These are phyloP conservation scores for Mirza zaza DNA, from an alignment of 2,113 vertebrate genomes.

Conservation along the genomic window DNA sequence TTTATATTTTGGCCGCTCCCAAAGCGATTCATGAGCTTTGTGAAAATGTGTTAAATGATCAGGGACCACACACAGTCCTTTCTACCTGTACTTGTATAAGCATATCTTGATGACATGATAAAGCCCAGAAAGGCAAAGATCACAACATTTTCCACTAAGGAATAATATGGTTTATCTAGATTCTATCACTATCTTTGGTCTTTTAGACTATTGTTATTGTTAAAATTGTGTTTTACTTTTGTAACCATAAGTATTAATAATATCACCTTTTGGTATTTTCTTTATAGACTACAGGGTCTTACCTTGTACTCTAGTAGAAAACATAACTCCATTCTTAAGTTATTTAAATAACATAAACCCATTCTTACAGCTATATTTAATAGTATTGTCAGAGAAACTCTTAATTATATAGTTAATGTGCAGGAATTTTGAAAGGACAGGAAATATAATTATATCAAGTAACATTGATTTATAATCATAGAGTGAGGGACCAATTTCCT, in stretches of 20 bases:
- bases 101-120: not conserved
- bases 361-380: not conserved
- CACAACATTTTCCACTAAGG: not conserved
- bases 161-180: not conserved
- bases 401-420: not conserved
- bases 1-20: not conserved
- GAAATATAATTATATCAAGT: conserved; percentile 12
- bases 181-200: not conserved
- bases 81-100: not conserved
- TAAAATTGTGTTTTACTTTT: conserved; percentile 26
- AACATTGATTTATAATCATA: conserved; percentile 27
- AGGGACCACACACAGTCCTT: not conserved
- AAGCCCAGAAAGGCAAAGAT: conserved; percentile 5
- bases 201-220: not conserved
- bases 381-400: conserved; percentile 4
- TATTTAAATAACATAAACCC: conserved; percentile 28
- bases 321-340: conserved; percentile 7
- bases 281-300: not conserved
- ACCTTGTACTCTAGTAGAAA: not conserved
- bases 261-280: not conserved
- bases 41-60: not conserved
- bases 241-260: not conserved
- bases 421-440: conserved; percentile 40
- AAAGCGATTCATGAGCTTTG: not conserved
- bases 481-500: not conserved